Evolutionary conservation across 1,140 invertebrate species (phyloP).

Genomic region (Drosophila sp.): DNA sequence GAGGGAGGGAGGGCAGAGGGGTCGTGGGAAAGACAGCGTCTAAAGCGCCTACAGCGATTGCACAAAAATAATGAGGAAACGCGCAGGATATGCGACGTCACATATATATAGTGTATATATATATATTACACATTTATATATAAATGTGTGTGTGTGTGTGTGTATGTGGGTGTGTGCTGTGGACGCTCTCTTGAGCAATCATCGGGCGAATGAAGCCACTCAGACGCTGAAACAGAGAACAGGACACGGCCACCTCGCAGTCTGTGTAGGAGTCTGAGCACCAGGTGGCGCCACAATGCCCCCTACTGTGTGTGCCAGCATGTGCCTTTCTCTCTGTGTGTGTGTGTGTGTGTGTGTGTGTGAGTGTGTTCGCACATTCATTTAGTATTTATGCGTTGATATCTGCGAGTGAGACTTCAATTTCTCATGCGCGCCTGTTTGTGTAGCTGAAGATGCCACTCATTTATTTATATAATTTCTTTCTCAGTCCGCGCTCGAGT

Average conservation of each 20-base stretch:
- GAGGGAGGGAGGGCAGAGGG: too few relatives aligned
- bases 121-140: constrained; percentile 10
- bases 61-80: constrained; percentile 82
- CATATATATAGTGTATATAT: constrained; percentile 19
- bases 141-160: constrained; percentile 3
- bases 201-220: constrained; percentile 78
- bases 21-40: constrained; percentile 38
- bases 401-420: constrained; percentile 76
- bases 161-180: constrained; percentile 28
- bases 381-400: constrained; percentile 80
- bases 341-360: constrained; percentile 26
- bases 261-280: constrained; percentile 38
- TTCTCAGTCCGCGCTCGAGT: constrained; percentile 17
- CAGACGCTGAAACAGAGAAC: constrained; percentile 52
- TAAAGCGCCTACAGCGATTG: constrained; percentile 79
- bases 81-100: constrained; percentile 73
- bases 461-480: constrained; percentile 74
- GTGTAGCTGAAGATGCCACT: constrained; percentile 31
- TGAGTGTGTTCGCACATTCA: constrained; percentile 47
- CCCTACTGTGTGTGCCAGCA: neutral
- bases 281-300: constrained; percentile 32
- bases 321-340: too few relatives aligned
- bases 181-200: constrained; percentile 69
- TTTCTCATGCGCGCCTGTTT: constrained; percentile 55
- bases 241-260: constrained; percentile 38